These are phyloP conservation scores for Aegithalos caudatus DNA, from an alignment of 2,113 vertebrate genomes.

Conservation along the genomic window DNA sequence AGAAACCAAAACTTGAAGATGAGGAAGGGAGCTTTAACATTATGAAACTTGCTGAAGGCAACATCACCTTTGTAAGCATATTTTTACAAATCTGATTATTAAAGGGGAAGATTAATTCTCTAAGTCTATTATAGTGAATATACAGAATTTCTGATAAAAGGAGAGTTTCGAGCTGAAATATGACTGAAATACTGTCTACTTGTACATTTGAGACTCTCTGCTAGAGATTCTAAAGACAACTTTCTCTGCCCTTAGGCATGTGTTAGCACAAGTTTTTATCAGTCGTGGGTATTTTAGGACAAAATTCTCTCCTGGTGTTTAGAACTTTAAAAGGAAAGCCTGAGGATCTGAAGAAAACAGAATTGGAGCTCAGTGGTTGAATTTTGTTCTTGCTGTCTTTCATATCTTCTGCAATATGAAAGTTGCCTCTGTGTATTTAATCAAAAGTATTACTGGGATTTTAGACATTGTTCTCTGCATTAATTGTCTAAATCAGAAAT, in stretches of 20 bases:
- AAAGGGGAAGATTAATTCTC: not conserved
- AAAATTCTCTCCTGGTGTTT: not conserved
- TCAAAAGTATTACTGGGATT: not conserved
- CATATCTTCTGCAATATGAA: not conserved
- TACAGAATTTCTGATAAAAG: not conserved
- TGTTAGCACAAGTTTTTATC: not conserved
- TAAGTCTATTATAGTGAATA: not conserved
- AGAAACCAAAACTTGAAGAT: slow-evolving; percentile 77
- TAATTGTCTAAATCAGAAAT: not conserved
- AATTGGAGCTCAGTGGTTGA: not conserved
- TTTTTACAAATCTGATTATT: not conserved
- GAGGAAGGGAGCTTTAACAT: slow-evolving; percentile 78
- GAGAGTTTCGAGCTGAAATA: not conserved
- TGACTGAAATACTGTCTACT: not conserved
- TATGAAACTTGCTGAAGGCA: slow-evolving; percentile 80
- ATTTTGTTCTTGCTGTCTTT: not conserved
- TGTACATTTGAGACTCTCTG: not conserved
- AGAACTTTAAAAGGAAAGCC: not conserved
- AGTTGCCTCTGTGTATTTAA: not conserved
- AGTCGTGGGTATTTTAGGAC: not conserved
- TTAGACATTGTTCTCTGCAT: not conserved
- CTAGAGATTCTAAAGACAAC: not conserved
- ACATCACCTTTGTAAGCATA: slow-evolving; percentile 81
- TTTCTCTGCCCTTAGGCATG: not conserved
- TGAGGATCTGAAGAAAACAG: not conserved